A percentile compares a stretch with the other conserved stretches of the same genome.
Conservation (phyloP, 2,888 invertebrate genomes). For the Hyposoter dolosus region DNA sequence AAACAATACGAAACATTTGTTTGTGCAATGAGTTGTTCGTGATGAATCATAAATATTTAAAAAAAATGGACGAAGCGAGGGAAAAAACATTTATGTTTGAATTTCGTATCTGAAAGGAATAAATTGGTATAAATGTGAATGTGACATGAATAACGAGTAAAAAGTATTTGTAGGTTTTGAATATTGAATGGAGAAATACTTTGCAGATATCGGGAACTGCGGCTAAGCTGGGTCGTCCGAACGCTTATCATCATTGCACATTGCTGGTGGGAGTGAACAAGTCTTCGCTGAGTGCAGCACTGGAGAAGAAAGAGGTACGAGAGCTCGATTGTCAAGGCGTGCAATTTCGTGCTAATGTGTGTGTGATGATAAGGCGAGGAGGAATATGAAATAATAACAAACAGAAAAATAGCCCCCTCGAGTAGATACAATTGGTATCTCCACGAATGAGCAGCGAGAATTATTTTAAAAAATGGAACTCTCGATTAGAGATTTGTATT, state of each 20-base stretch:
- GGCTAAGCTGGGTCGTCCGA: constrained; percentile 94
- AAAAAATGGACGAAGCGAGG: neutral
- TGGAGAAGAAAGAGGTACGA: constrained; percentile 91
- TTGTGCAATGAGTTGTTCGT: neutral
- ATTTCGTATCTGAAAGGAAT: neutral
- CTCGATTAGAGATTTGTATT: constrained; percentile 43
- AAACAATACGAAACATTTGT: neutral
- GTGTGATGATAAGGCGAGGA: constrained; percentile 22
- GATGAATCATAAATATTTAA: neutral
- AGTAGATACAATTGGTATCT: neutral
- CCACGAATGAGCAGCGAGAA: constrained; percentile 12
- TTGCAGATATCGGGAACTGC: constrained; percentile 97
- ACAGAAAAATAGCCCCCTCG: neutral
- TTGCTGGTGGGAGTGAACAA: constrained; percentile 95
- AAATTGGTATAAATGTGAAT: neutral
- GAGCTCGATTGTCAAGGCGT: constrained; percentile 31
- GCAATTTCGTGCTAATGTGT: constrained; percentile 27
- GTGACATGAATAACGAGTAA: neutral
- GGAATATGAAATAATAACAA: constrained; percentile 6
- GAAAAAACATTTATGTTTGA: neutral
- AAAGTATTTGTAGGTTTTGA: neutral
- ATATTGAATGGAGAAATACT: constrained; percentile 21
- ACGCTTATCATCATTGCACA: constrained; percentile 99
- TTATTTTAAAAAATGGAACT: constrained; percentile 28
- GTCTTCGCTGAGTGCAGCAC: constrained; percentile 89